Base-by-base conservation (phyloP, 64 coral and sea anemone genomes). In the Cladopsammia gracilis region DNA sequence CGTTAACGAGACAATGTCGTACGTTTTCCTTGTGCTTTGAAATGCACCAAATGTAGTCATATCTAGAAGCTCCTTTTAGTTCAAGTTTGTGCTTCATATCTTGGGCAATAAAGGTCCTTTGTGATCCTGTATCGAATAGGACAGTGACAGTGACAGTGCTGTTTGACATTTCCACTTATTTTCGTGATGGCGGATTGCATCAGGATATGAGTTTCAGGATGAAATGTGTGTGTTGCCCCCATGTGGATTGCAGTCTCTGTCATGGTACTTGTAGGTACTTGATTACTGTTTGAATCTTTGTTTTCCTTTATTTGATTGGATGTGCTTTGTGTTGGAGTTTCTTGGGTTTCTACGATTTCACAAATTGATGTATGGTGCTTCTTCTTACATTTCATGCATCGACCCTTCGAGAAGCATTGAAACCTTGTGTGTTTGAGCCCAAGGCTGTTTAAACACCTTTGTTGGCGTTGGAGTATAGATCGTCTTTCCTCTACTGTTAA, bases 351-450 rank as follows among this genome's bases (percentile, higher is more conserved):
- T 58, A 47, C 0, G 43, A 47, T 72, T 23, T 90, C 54, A 45
- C 90, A 92, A 64, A 92, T 92, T 8, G 90, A 92, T 50, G 81
- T 86, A 58, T 92, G 81, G 71, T 92, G 90, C 86, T 92, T 92
- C 49, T 73, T 48, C 25, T 92, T 92, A 86, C 90, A 86, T 50
- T 86, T 85, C 58, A 92, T 46, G 25, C 80, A 92, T 54, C 58
- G 70, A 75, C 90, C 81, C 48, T 85, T 65, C 8, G 79, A 86
- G 90, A 51, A 86, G 59, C 82, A 92, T 77, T 92, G 53, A 42
- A 71, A 34, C 15, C 22, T 86, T 34, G 74, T 92, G 81, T 92
- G 90, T 51, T 52, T 92, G 61, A 64, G n/a, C 73, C 56, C 59
- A 65, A 86, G 74, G 52, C 90, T 86, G 58, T 92, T 91, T 22